A percentile compares a stretch with the other conserved stretches of the same genome.
These are phyloP conservation scores for Tenthredo livida DNA, from an alignment of 2,888 invertebrate species.

Conservation along the genomic window DNA sequence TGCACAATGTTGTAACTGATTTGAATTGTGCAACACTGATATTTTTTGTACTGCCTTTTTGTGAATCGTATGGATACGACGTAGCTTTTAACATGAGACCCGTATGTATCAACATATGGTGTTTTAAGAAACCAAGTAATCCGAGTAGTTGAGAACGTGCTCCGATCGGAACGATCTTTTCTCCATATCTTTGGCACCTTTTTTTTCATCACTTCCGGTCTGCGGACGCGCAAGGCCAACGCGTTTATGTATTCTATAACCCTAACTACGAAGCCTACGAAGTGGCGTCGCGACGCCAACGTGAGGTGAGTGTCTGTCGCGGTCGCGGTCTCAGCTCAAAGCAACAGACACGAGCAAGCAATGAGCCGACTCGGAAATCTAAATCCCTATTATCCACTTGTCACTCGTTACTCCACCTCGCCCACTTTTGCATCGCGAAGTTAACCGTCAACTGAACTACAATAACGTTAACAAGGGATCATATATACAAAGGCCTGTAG, in stretches of 20 bases:
- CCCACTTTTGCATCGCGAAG: slow-evolving; percentile 24
- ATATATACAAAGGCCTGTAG: slow-evolving; percentile 15
- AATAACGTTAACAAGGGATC: slow-evolving; percentile 33
- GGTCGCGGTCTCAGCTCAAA: slow-evolving; percentile 27
- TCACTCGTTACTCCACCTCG: slow-evolving; percentile 40
- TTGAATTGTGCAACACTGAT: not conserved
- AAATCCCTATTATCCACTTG: slow-evolving; percentile 49
- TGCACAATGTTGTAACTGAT: not conserved
- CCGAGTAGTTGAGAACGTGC: not conserved
- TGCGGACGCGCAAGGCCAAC: not conserved
- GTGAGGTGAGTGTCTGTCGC: slow-evolving; percentile 34
- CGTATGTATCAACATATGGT: not conserved
- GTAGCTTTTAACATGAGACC: not conserved
- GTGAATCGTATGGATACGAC: not conserved
- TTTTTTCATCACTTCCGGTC: not conserved
- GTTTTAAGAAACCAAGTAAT: not conserved
- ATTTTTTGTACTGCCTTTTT: too few species aligned
- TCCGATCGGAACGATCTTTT: not conserved
- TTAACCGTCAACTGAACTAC: slow-evolving; percentile 32
- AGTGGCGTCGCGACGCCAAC: slow-evolving; percentile 21
- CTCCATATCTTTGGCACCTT: not conserved
- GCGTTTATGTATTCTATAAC: not conserved
- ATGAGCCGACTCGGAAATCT: slow-evolving; percentile 34
- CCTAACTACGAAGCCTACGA: slow-evolving; percentile 9
- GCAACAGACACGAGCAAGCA: slow-evolving; percentile 30